Evolutionary conservation across 1,140 invertebrate genomes (phyloP), one percentile per base, ranked within the genome.

Genomic region (Nomia melanderi): DNA sequence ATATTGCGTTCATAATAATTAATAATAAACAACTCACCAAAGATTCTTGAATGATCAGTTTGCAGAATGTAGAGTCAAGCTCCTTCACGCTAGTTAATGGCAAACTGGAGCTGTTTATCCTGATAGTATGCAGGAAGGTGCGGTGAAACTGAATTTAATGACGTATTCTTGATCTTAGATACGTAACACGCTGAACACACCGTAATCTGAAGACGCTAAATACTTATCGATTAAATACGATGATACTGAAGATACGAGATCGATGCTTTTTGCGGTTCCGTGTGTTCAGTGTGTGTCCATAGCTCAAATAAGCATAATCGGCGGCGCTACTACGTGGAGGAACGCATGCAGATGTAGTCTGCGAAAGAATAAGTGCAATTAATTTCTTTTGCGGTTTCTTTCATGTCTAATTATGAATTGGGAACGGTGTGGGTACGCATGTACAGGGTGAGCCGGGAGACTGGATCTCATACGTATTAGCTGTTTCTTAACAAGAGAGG

Each of bases 381-480:
- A 75, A 75, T 75, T 75, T 44, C 63, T 67, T 75, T 57, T n/a
- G 64, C 63, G 72, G 72, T 57, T 75, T 67, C 72, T 57, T 44
- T 75, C 53, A 36, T 75, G 53, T 57, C 9, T 57, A 44, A 67
- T 74, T 74, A 33, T 12, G 41, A 60, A 62, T 77, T 62, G 20
- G 31, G 8, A 33, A 54, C 5, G 0, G 25, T 31, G 33, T 8
- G 66, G n/a, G 23, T 20, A 2, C 25, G 1, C 39, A 23, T n/a
- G 5, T 36, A 57, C 54, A 31, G 27, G 14, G 54, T 20, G 54
- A 8, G 0, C 1, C 14, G 5, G 20, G 1, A 31, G n/a, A 50
- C n/a, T 8, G 47, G 5, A n/a, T 44, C 41, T 14, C 4, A n/a
- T 17, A 17, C 1, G 0, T 17, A 6, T 7, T 5, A n/a, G 17